These are phyloP conservation scores for Osmerus eperlanus DNA, from an alignment of 2,113 vertebrate species.

Conservation along the genomic window DNA sequence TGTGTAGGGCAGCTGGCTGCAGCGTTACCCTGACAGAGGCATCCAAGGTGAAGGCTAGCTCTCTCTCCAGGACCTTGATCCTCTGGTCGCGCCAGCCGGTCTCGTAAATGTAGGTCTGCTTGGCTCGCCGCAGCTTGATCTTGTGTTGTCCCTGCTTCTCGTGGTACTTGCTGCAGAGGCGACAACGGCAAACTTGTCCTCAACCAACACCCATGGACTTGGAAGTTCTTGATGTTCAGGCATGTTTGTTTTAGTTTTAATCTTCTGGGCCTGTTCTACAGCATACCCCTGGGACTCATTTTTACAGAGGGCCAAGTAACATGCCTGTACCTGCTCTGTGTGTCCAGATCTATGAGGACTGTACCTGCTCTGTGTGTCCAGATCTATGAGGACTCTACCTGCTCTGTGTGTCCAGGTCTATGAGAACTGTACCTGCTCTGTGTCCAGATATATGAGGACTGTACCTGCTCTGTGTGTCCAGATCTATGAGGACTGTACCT, in stretches of 20 bases:
- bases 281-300: too few relatives aligned
- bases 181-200: neutral
- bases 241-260: too few relatives aligned
- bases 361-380: slow-evolving; percentile 59
- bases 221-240: neutral
- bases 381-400: slow-evolving; percentile 30
- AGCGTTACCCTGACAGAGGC: slow-evolving; percentile 47
- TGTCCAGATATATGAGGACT: slow-evolving; percentile 46
- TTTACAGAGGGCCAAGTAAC: too few relatives aligned
- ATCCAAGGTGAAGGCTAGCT: slow-evolving; percentile 46
- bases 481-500: slow-evolving; percentile 31
- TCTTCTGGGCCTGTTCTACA: too few relatives aligned
- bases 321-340: neutral
- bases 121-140: slow-evolving; percentile 41
- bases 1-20: neutral
- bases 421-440: slow-evolving; percentile 23
- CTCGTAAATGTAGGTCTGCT: slow-evolving; percentile 45
- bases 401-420: slow-evolving; percentile 34
- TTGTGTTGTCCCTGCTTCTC: slow-evolving; percentile 48
- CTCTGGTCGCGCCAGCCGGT: slow-evolving; percentile 47
- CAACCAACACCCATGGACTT: neutral
- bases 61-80: slow-evolving; percentile 48
- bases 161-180: slow-evolving; percentile 49
- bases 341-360: slow-evolving; percentile 9
- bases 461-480: slow-evolving; percentile 27